These are phyloP conservation scores for Centropyge bicolor DNA, from an alignment of 2,797 vertebrate genomes.

Conservation along the genomic window DNA sequence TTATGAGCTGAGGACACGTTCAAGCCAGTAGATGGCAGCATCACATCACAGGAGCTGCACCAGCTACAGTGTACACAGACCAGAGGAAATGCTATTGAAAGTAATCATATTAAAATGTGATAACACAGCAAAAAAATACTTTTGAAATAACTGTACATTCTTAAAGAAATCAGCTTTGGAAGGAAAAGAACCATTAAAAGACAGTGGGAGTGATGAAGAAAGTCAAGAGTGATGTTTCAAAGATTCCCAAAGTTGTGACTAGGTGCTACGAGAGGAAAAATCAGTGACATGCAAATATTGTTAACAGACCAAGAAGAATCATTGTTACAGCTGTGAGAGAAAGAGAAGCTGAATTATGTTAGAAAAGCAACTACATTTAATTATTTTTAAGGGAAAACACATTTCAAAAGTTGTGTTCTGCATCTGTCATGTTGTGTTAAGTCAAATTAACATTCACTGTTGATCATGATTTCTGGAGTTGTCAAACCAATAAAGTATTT, in stretches of 20 bases:
- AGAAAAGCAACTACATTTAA: slow-evolving; percentile 43
- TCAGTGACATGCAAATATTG: slow-evolving; percentile 83
- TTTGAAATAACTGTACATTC: neutral
- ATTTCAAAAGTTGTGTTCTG: slow-evolving; percentile 45
- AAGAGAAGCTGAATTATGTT: slow-evolving; percentile 46
- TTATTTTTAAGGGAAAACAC: slow-evolving; percentile 39
- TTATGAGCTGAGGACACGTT: neutral
- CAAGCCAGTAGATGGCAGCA: slow-evolving; percentile 72
- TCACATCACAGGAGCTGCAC: slow-evolving; percentile 23
- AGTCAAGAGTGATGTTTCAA: slow-evolving; percentile 19
- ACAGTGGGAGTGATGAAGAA: slow-evolving; percentile 17
- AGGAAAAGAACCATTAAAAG: slow-evolving; percentile 23
- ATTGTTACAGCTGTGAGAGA: slow-evolving; percentile 53
- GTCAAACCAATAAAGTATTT: neutral
- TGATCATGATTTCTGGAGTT: neutral
- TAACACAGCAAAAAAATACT: neutral
- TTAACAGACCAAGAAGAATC: slow-evolving; percentile 45
- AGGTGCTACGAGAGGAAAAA: slow-evolving; percentile 53
- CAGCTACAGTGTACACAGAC: neutral
- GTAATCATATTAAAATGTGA: neutral
- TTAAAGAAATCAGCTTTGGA: neutral
- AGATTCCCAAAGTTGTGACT: slow-evolving; percentile 49
- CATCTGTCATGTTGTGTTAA: neutral
- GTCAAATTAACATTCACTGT: neutral
- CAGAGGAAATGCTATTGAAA: neutral